Conservation (phyloP, 2,797 vertebrate genomes). For the Poeciliopsis presidionis region DNA sequence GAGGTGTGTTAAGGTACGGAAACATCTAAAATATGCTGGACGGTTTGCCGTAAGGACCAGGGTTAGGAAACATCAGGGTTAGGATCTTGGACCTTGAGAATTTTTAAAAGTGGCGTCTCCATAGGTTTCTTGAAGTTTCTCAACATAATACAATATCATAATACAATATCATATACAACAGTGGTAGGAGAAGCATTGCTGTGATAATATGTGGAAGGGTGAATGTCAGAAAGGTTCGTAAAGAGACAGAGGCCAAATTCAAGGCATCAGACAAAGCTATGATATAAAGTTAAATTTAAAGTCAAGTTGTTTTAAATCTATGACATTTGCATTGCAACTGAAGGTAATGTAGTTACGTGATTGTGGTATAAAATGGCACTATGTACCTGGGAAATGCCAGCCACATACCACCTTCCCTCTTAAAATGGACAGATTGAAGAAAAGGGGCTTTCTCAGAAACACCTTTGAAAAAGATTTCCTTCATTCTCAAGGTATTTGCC, state of each 20-base stretch:
- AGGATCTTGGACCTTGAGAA: neutral
- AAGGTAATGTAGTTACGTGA: neutral
- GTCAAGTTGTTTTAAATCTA: neutral
- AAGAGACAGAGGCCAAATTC: neutral
- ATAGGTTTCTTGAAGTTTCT: neutral
- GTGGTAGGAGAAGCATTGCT: neutral
- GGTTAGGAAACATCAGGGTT: too few relatives aligned
- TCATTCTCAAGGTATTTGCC: slow-evolving; percentile 3
- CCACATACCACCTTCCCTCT: neutral
- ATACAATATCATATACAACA: neutral
- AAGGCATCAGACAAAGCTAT: neutral
- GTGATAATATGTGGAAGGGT: neutral
- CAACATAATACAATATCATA: neutral
- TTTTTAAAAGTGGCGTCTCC: neutral
- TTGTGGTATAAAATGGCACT: neutral
- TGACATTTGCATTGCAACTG: neutral
- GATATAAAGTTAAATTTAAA: neutral
- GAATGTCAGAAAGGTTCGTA: neutral
- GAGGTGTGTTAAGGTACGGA: too few relatives aligned
- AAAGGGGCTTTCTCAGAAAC: neutral
- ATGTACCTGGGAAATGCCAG: neutral
- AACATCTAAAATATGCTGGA: too few relatives aligned
- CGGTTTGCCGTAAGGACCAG: too few relatives aligned
- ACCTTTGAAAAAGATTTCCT: slow-evolving; percentile 10
- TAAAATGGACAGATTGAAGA: neutral